Conservation (phyloP, 2,113 vertebrate species). For the Gavialis gangeticus region DNA sequence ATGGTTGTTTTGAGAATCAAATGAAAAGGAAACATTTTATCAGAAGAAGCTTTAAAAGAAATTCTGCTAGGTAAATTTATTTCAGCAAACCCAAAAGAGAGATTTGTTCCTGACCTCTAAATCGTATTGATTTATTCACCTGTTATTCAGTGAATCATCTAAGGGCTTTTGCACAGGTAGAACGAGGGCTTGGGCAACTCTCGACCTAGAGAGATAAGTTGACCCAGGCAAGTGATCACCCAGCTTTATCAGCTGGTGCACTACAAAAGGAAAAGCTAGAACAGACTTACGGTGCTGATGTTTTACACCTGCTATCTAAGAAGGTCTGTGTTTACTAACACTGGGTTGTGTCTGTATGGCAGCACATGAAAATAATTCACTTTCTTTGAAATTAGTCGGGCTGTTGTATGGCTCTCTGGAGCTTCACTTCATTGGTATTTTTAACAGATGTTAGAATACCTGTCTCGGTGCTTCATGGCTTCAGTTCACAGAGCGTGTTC, state of each 20-base stretch:
- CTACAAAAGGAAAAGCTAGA: not conserved
- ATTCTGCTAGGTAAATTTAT: slow-evolving; percentile 59
- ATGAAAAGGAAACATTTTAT: slow-evolving; percentile 66
- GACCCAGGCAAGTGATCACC: not conserved
- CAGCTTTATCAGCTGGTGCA: not conserved
- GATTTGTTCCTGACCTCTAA: slow-evolving; percentile 45
- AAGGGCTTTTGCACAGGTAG: not conserved
- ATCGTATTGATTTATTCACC: slow-evolving; percentile 47
- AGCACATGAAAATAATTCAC: not conserved
- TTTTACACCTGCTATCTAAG: not conserved
- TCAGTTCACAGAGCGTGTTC: not conserved
- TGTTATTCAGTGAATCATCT: not conserved
- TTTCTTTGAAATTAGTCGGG: not conserved
- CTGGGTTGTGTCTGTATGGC: not conserved
- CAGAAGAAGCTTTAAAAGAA: slow-evolving; percentile 49
- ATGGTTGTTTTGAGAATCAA: slow-evolving; percentile 54
- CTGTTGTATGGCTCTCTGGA: not conserved
- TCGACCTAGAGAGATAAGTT: not conserved
- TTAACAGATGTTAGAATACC: not conserved
- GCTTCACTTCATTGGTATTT: not conserved
- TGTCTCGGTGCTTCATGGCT: not conserved
- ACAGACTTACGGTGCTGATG: not conserved
- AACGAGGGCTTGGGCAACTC: not conserved
- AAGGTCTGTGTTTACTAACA: not conserved
- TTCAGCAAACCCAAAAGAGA: not conserved